Conservation (phyloP, 2,797 vertebrate genomes). For the Tenualosa thibaudeaui region DNA sequence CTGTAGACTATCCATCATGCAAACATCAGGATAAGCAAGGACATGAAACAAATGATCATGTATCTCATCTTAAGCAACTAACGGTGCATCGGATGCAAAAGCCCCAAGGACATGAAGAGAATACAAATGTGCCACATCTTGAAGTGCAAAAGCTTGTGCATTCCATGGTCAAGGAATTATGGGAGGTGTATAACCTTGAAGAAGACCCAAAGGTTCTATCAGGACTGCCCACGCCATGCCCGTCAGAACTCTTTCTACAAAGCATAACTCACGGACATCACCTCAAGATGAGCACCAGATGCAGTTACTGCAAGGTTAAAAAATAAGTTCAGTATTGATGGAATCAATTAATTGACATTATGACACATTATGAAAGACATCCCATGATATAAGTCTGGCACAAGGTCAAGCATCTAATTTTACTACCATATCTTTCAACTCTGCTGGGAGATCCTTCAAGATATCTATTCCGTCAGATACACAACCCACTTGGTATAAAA, state of each 20-base stretch:
- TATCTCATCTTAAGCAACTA: too few relatives aligned
- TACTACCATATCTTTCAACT: neutral
- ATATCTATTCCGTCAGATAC: neutral
- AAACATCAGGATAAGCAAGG: too few relatives aligned
- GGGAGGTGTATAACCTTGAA: neutral
- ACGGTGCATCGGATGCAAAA: neutral
- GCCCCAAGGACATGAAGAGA: neutral
- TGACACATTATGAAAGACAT: neutral
- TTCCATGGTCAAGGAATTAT: neutral
- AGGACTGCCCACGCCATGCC: neutral
- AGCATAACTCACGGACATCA: neutral
- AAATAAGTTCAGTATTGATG: too few relatives aligned
- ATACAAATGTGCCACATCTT: neutral
- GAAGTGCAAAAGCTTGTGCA: neutral
- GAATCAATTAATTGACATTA: neutral
- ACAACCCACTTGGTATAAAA: neutral
- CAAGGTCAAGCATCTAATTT: neutral
- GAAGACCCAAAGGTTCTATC: neutral
- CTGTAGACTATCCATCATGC: too few relatives aligned
- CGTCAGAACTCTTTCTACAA: neutral
- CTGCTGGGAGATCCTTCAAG: neutral
- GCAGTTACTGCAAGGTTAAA: neutral
- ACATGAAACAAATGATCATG: too few relatives aligned
- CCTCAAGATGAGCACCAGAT: neutral
- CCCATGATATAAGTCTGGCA: neutral